These are phyloP conservation scores for Rattus rattus DNA, from an alignment of 2,113 vertebrate genomes.

Conservation along the genomic window DNA sequence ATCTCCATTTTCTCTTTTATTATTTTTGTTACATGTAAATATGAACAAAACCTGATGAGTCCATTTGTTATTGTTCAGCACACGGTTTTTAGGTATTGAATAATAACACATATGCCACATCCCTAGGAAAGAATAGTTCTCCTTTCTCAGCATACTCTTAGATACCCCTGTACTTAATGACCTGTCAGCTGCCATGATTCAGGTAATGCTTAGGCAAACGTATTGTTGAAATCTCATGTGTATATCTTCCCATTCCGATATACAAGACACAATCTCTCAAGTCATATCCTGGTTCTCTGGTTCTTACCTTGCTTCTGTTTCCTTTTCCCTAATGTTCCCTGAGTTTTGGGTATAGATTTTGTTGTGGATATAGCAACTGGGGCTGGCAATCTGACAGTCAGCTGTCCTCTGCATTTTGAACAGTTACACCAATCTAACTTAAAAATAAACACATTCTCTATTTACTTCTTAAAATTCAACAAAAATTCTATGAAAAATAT, in stretches of 20 bases:
- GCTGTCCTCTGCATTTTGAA: not conserved
- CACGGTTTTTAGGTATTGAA: not conserved
- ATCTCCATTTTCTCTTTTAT: not conserved
- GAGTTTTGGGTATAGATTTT: not conserved
- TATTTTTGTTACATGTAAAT: not conserved
- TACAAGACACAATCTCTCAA: not conserved
- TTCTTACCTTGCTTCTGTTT: not conserved
- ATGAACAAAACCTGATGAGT: not conserved
- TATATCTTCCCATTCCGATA: not conserved
- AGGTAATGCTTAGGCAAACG: not conserved
- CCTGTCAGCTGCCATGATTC: not conserved
- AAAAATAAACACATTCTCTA: not conserved
- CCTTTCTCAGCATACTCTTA: not conserved
- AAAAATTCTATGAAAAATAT: not conserved
- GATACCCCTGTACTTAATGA: not conserved
- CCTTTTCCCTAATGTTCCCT: not conserved
- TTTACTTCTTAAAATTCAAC: conserved; percentile 27
- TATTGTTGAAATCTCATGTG: not conserved
- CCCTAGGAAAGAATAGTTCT: not conserved
- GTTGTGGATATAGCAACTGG: not conserved
- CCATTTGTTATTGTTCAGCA: not conserved
- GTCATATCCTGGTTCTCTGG: not conserved
- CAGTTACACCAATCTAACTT: not conserved
- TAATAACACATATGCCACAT: not conserved
- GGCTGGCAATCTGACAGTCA: not conserved